Evolutionary conservation across 1,140 invertebrate species (phyloP).

Genomic region (Apis mellifera): Amel_HAv3.1 CM009931.2:7633501-7634000

Average conservation of each 20-base stretch:
- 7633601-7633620: no score
- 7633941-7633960: constrained; percentile 40
- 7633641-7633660: not conserved
- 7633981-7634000: constrained; percentile 26
- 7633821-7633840: not conserved
- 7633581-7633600: no score
- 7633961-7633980: constrained; percentile 49
- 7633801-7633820: constrained; percentile 9
- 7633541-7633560: not conserved
- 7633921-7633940: constrained; percentile 49
- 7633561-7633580: no score
- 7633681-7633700: constrained; percentile 10
- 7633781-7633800: constrained; percentile 16
- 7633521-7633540: not conserved
- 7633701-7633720: not conserved
- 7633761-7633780: constrained; percentile 22
- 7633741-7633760: not conserved
- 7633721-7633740: not conserved
- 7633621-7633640: no score
- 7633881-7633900: not conserved
- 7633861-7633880: not conserved
- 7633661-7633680: constrained; percentile 18
- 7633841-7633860: no score
- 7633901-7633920: constrained; percentile 35
- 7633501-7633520: not conserved